Conservation (phyloP, 2,888 invertebrate species). For the Drosophila basisetae region DNA sequence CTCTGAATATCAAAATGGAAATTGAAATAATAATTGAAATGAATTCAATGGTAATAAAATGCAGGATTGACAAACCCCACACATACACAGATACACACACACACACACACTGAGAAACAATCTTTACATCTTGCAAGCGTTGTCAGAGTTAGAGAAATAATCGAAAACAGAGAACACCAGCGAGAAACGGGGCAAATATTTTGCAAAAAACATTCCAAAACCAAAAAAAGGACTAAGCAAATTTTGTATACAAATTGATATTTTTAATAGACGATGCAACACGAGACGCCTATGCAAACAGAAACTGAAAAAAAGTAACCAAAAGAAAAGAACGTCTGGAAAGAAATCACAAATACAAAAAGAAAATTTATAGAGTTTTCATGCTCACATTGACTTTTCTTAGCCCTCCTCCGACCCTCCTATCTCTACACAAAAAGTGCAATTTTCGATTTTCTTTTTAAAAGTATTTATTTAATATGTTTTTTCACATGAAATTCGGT, state of each 20-base stretch:
- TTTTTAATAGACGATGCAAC: conserved; percentile 10
- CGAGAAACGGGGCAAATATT: conserved; percentile 34
- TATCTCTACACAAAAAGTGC: conserved; percentile 52
- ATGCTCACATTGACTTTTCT: conserved; percentile 26
- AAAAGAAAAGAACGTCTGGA: conserved; percentile 24
- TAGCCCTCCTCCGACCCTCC: conserved; percentile 3
- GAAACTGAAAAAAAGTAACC: conserved; percentile 16
- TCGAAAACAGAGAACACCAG: conserved; percentile 3
- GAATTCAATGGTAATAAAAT: conserved; percentile 32
- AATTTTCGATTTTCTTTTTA: conserved; percentile 50
- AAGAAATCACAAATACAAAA: conserved; percentile 72
- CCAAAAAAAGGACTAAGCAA: conserved; percentile 16
- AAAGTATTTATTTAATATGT: conserved; percentile 24
- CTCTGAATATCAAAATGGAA: conserved; percentile 65
- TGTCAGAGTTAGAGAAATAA: conserved; percentile 17
- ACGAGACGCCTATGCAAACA: conserved; percentile 29
- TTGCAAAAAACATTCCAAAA: conserved; percentile 66
- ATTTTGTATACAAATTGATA: conserved; percentile 26
- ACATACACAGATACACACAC: conserved; percentile 16
- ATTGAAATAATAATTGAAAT: conserved; percentile 50
- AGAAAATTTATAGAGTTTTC: conserved; percentile 36
- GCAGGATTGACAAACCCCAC: conserved; percentile 39
- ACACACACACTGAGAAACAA: background rate
- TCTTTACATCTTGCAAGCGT: conserved; percentile 17
- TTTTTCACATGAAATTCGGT: conserved; percentile 20